Percentiles rank a stretch among this genome's conserved stretches.
Evolutionary conservation across 2,797 vertebrate genomes (phyloP).

Genomic region (Anguilla anguilla): DNA sequence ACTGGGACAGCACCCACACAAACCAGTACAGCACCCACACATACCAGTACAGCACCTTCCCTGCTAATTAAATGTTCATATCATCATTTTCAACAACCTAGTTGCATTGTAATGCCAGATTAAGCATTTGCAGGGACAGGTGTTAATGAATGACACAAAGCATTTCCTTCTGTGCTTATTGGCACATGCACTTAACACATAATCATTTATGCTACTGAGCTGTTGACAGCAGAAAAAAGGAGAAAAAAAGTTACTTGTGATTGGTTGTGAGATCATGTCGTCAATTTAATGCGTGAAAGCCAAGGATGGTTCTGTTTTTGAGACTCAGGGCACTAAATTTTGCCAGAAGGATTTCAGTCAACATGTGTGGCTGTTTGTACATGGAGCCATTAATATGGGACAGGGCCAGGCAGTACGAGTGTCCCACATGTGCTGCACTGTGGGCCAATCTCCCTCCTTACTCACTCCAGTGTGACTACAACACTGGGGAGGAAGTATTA

Average conservation of each 20-base stretch:
- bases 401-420: conserved; percentile 18
- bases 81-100: too few relatives aligned
- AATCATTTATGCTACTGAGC: neutral
- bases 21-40: too few relatives aligned
- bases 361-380: conserved; percentile 23
- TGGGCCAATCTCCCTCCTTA: neutral
- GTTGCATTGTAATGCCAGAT: neutral
- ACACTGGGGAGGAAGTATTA: too few relatives aligned
- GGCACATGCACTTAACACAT: neutral
- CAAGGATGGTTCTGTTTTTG: conserved; percentile 3
- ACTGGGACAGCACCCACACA: too few relatives aligned
- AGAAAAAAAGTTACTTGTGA: conserved; percentile 48
- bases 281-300: conserved; percentile 38
- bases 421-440: neutral
- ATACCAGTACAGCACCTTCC: too few relatives aligned
- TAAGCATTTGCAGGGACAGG: neutral
- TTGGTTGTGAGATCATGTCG: conserved; percentile 46
- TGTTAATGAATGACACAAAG: neutral
- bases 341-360: conserved; percentile 30
- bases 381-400: conserved; percentile 25
- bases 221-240: neutral
- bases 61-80: too few relatives aligned
- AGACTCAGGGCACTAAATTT: conserved; percentile 26
- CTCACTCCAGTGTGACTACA: neutral
- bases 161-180: neutral